Conservation (phyloP, 1,140 invertebrate species). For the Diachasma alloeum region DNA sequence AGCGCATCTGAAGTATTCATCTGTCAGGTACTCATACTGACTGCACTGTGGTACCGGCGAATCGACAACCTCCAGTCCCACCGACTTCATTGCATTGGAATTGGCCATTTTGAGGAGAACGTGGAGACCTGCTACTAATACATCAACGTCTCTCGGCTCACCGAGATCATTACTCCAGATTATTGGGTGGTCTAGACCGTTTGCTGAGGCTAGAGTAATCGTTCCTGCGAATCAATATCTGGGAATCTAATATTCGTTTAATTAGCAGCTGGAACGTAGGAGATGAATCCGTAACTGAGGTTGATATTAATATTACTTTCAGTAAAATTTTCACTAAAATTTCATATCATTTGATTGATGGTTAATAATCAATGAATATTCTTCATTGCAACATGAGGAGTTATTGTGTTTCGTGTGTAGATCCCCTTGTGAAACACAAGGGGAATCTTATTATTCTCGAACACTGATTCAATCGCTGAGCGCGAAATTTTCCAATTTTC, state of each 20-base stretch:
- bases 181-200: conserved; percentile 68
- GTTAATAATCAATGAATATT: too few relatives aligned
- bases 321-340: background rate
- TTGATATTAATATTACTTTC: background rate
- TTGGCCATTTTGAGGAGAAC: conserved; percentile 45
- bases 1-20: conserved; percentile 69
- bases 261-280: too few relatives aligned
- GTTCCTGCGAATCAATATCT: conserved; percentile 62
- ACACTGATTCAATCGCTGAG: too few relatives aligned
- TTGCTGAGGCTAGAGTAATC: conserved; percentile 50
- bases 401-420: too few relatives aligned
- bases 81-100: conserved; percentile 43
- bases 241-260: background rate
- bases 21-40: conserved; percentile 34
- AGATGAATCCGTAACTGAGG: too few relatives aligned
- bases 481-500: too few relatives aligned
- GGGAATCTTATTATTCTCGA: too few relatives aligned
- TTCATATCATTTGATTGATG: too few relatives aligned
- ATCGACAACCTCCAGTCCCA: conserved; percentile 35
- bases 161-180: conserved; percentile 70
- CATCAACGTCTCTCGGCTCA: conserved; percentile 55
- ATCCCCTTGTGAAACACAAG: too few relatives aligned
- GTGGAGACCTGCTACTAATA: conserved; percentile 59
- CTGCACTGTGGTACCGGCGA: conserved; percentile 39
- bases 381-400: too few relatives aligned